Percentiles rank a stretch among this genome's conserved stretches.
These are phyloP conservation scores for Paracentrotus lividus DNA, from an alignment of 53 echinoderm and acorn worm genomes.

Conservation along the genomic window DNA sequence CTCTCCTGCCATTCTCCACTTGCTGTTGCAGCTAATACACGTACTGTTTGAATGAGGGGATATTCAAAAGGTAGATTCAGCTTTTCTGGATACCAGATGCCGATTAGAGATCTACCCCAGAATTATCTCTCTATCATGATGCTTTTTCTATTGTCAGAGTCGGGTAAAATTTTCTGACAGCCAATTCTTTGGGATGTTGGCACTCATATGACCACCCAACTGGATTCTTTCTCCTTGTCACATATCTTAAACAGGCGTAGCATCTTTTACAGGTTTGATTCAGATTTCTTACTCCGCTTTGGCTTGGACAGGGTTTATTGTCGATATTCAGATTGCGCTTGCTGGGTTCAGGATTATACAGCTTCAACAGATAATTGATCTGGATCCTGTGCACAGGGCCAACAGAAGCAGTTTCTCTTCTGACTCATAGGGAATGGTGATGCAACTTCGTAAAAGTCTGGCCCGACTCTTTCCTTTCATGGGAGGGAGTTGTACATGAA, in stretches of 20 bases:
- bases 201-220: conserved; percentile 70
- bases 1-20: too few species aligned
- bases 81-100: conserved; percentile 6
- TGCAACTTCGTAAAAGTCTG: not conserved
- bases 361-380: not conserved
- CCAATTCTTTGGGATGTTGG: conserved; percentile 57
- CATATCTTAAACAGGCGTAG: conserved; percentile 63
- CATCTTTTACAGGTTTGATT: not conserved
- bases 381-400: not conserved
- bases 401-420: not conserved
- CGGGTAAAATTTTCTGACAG: conserved; percentile 33
- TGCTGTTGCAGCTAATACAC: not conserved
- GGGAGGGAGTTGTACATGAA: not conserved
- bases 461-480: not conserved
- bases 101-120: conserved; percentile 19
- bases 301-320: not conserved
- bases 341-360: not conserved
- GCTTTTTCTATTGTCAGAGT: too few species aligned
- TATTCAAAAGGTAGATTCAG: not conserved
- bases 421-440: not conserved
- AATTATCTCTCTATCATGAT: conserved; percentile 22
- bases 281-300: not conserved
- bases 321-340: not conserved
- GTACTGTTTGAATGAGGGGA: not conserved
- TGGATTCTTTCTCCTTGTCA: conserved; percentile 61